Evolutionary conservation across 2,113 vertebrate genomes (phyloP).

Genomic region (Porphyrio hochstetteri): DNA sequence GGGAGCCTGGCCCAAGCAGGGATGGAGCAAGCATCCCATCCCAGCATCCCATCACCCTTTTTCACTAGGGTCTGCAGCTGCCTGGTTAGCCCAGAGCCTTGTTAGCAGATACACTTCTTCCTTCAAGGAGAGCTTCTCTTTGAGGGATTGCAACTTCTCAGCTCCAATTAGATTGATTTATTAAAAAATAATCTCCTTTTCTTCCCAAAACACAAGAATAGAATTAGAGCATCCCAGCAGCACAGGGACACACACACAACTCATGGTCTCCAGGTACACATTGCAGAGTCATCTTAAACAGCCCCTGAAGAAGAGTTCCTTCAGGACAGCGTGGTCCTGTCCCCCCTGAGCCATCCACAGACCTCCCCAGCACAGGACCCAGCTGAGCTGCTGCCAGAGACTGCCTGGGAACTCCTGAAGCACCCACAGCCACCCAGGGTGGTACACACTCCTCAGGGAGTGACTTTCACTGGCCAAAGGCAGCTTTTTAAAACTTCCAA

Average conservation of each 20-base stretch:
- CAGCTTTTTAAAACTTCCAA: neutral
- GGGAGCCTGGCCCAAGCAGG: neutral
- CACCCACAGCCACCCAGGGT: neutral
- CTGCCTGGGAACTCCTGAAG: neutral
- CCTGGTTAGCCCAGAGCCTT: neutral
- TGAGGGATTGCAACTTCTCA: neutral
- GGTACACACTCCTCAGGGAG: neutral
- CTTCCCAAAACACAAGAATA: neutral
- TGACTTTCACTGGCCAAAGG: neutral
- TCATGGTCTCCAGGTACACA: accelerated
- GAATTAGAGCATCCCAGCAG: neutral
- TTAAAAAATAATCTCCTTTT: neutral
- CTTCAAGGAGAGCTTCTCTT: neutral
- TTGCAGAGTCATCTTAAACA: neutral
- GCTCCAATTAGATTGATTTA: neutral
- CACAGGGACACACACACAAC: neutral
- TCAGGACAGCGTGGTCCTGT: accelerated
- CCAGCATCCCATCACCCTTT: neutral
- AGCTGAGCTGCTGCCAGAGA: neutral
- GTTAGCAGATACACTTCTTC: neutral
- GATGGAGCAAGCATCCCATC: neutral
- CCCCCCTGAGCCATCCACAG: neutral
- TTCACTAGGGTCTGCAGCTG: neutral
- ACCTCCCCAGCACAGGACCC: neutral
- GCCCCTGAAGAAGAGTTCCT: neutral